Conservation (phyloP, 2,797 vertebrate genomes). For the Pogoniulus pusillus region DNA sequence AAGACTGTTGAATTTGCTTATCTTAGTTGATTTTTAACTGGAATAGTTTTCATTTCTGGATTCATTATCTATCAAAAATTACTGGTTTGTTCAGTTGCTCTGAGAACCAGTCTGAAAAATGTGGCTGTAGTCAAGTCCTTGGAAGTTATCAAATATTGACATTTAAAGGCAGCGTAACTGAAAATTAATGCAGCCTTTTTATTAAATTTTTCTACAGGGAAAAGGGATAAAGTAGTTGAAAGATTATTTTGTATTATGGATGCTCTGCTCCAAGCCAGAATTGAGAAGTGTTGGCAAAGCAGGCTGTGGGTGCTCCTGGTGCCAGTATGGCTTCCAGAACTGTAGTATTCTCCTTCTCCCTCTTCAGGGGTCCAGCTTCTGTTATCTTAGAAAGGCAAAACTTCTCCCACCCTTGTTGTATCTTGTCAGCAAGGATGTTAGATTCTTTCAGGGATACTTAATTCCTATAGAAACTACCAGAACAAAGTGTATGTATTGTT, state of each 20-base stretch:
- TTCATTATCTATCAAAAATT: not conserved
- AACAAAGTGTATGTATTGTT: not conserved
- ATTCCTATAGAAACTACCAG: not conserved
- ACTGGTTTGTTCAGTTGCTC: not conserved
- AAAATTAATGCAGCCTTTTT: not conserved
- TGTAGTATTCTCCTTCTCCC: not conserved
- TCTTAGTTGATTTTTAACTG: not conserved
- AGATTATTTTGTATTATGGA: not conserved
- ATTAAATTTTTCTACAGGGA: not conserved
- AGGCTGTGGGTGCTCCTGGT: not conserved
- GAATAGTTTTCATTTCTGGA: not conserved
- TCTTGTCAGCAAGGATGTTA: not conserved
- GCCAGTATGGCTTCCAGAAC: not conserved
- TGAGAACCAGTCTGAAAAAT: not conserved
- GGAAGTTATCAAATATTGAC: not conserved
- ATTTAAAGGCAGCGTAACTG: not conserved
- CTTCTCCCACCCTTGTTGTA: not conserved
- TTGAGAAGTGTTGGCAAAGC: not conserved
- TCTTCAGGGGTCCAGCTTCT: rapidly evolving
- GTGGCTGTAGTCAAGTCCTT: not conserved
- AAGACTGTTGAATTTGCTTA: not conserved
- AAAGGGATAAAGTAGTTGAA: not conserved
- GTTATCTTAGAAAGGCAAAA: not conserved
- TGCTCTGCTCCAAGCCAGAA: not conserved
- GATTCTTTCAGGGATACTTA: not conserved